Percentiles rank a stretch among this genome's conserved stretches.
Conservation (phyloP, 2,888 invertebrate genomes). For the Protonemura montana region DNA sequence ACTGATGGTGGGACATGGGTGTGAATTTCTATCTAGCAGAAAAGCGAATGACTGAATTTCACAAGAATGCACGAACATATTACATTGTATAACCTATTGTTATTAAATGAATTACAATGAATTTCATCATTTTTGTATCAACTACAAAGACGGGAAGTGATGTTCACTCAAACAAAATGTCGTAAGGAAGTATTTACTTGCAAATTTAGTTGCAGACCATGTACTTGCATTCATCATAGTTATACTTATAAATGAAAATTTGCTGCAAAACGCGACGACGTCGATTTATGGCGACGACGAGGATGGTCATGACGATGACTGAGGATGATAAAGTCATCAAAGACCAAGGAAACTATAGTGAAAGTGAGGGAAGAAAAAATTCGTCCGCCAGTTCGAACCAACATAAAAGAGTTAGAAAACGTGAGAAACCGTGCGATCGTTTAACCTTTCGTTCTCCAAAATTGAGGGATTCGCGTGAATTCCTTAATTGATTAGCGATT, state of each 20-base stretch:
- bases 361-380: conserved; percentile 5
- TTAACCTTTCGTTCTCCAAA: not conserved
- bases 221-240: not conserved
- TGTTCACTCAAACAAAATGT: not conserved
- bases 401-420: conserved; percentile 7
- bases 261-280: not conserved
- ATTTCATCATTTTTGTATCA: not conserved
- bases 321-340: not conserved
- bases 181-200: not conserved
- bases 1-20: not conserved
- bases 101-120: conserved; percentile 4
- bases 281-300: not conserved
- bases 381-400: not conserved
- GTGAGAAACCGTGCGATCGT: not conserved
- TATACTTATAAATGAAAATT: not conserved
- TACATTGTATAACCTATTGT: not conserved
- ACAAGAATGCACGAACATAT: not conserved
- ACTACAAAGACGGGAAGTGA: not conserved
- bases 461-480: not conserved
- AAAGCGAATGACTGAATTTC: not conserved
- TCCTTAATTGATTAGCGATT: not conserved
- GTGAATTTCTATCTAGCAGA: not conserved
- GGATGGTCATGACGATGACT: not conserved
- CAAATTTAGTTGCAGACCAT: not conserved
- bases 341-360: not conserved